A percentile compares a stretch with the other conserved stretches of the same genome.
Evolutionary conservation across 2,888 invertebrate genomes (phyloP).

Genomic region (Scaptomyza parva): DNA sequence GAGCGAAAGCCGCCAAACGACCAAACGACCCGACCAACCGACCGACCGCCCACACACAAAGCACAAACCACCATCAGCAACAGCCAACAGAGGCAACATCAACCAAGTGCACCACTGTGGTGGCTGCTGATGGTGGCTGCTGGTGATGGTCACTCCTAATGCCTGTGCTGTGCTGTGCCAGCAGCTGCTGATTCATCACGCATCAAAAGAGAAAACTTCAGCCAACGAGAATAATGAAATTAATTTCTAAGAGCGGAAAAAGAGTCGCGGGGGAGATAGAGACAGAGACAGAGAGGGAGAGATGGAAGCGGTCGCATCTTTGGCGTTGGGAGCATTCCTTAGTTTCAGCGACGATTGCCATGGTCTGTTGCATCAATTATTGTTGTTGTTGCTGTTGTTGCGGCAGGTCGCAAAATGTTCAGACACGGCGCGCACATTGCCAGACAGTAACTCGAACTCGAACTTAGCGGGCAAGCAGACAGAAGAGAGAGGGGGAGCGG

Average conservation of each 20-base stretch:
- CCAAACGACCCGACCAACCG: slow-evolving; percentile 12
- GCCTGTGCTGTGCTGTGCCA: slow-evolving; percentile 7
- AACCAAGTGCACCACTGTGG: slow-evolving; percentile 2
- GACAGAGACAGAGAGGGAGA: slow-evolving; percentile 3
- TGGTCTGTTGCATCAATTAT: slow-evolving; percentile 56
- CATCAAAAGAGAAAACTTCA: slow-evolving; percentile 67
- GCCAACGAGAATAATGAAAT: slow-evolving; percentile 72
- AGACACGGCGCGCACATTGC: slow-evolving; percentile 59
- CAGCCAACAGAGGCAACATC: neutral
- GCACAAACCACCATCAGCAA: slow-evolving; percentile 21
- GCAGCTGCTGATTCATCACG: slow-evolving; percentile 67
- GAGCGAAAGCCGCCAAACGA: slow-evolving; percentile 32
- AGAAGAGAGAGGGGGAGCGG: too few species aligned
- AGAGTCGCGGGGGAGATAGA: neutral
- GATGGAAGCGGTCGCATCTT: slow-evolving; percentile 57
- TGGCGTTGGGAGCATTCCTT: slow-evolving; percentile 52
- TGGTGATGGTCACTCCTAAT: slow-evolving; percentile 5
- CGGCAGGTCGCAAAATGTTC: slow-evolving; percentile 66
- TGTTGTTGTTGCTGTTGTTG: slow-evolving; percentile 42
- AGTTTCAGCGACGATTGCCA: slow-evolving; percentile 58
- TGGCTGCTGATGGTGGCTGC: too few species aligned
- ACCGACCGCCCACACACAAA: slow-evolving; percentile 39
- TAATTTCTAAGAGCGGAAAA: slow-evolving; percentile 52
- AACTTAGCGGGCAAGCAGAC: too few species aligned
- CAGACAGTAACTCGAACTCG: slow-evolving; percentile 59